phyloP scores from a whole-genome alignment of 2,888 invertebrate species.

The Seira sanloemensis region DNA sequence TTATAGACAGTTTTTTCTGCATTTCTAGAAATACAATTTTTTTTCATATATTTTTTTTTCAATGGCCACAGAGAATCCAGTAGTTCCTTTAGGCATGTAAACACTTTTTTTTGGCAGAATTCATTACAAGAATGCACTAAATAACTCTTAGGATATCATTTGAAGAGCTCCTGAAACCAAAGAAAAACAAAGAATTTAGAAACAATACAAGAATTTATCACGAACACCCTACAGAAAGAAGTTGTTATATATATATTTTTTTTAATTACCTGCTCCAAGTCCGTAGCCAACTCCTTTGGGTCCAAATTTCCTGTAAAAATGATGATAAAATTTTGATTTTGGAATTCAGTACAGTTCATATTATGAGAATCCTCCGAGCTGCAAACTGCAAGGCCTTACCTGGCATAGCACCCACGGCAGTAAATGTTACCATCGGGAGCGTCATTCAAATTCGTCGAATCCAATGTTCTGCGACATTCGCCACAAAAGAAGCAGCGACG shows the following conservation, averaged over 20 bases:
- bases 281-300: constrained; percentile 94
- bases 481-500: constrained; percentile 95
- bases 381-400: constrained; percentile 74
- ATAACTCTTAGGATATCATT: constrained; percentile 58
- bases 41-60: constrained; percentile 8
- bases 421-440: constrained; percentile 96
- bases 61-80: constrained; percentile 55
- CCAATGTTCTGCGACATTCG: constrained; percentile 90
- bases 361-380: too few relatives aligned
- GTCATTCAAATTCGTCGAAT: constrained; percentile 92
- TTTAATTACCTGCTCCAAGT: constrained; percentile 85
- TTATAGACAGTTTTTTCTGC: constrained; percentile 33
- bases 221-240: too few relatives aligned
- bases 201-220: not conserved
- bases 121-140: constrained; percentile 20
- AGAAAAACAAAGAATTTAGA: not conserved
- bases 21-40: constrained; percentile 46
- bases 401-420: constrained; percentile 92
- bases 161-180: constrained; percentile 53
- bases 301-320: constrained; percentile 81
- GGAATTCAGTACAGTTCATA: too few relatives aligned
- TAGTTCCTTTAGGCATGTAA: constrained; percentile 60
- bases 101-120: constrained; percentile 33
- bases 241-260: not conserved
- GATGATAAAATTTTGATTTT: not conserved